Base-by-base conservation (phyloP, 64 coral and sea anemone genomes). In the Stylophora pistillata region DNA sequence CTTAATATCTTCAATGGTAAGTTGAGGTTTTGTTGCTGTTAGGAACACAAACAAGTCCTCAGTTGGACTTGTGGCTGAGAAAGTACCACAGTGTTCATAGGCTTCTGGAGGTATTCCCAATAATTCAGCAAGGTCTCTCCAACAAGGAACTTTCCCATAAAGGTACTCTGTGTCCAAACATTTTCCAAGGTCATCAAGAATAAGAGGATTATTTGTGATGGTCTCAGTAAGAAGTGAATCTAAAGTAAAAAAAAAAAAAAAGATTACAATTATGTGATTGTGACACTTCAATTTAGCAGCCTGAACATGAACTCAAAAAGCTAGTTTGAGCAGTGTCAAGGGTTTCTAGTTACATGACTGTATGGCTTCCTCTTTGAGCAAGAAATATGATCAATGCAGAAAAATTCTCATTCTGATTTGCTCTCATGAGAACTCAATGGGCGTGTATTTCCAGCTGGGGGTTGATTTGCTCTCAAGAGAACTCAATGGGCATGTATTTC, bases 91-190 rank as follows among this genome's bases (percentile, higher is more conserved):
- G 30, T 93, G 65, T 25, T 92, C 81, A 32, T 89, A 93, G 9
- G 76, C 54, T 16, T 85, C 75, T 11, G 68, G 72, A 30, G 94
- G 87, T 28, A 96, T 89, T 10, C 79, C 94, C 4, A 96, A 74
- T 30, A 96, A 70, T 58, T 93, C 74, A 9, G 94, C 94, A 26
- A 96, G 78, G 76, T 96, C 94, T 31, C 86, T 87, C 94, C 94
- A 96, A 69, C 90, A 93, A 0, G 94, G 85, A 18, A 96, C 81
- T 26, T 72, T 75, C 55, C 94, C 94, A 89, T 93, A 71, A 1
- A 85, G 94, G 81, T 96, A 93, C 57, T 96, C 94, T 55, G 85
- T 96, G 68, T 96, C 95, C 81, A 96, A 56, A 15, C 88, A 83
- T 41, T 61, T 54, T 23, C 69, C 81, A 12, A 92, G 71, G 52